Percentiles rank a stretch among this genome's conserved stretches.
phyloP scores from a whole-genome alignment of 2,888 invertebrate genomes.

The Cyclophora punctaria region DNA sequence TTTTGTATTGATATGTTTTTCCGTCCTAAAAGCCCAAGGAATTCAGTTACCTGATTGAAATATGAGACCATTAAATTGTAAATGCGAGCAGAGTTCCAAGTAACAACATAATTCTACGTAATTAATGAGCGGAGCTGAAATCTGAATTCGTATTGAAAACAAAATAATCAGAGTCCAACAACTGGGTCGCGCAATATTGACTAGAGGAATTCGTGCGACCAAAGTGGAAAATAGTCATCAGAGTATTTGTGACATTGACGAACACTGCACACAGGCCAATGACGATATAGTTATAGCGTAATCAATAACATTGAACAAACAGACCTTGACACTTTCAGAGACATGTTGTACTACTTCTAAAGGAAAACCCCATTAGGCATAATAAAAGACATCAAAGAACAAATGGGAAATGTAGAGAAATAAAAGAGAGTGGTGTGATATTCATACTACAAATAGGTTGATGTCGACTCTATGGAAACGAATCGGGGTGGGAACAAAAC shows the following conservation, averaged over 20 bases:
- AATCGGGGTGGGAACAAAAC: constrained; percentile 16
- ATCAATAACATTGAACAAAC: no score
- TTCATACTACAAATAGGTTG: no score
- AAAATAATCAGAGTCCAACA: constrained; percentile 28
- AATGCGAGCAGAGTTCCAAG: neutral
- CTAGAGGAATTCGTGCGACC: constrained; percentile 38
- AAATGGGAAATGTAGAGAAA: no score
- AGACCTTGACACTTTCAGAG: no score
- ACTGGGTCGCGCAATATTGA: constrained; percentile 44
- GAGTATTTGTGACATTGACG: constrained; percentile 38
- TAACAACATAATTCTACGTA: constrained; percentile 4
- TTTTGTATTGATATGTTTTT: no score
- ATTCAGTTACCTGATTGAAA: no score
- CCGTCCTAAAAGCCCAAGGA: no score
- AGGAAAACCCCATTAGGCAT: no score
- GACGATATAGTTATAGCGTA: constrained; percentile 17
- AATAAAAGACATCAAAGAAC: no score
- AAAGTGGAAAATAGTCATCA: constrained; percentile 35
- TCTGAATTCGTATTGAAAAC: constrained; percentile 22
- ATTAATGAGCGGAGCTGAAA: constrained; percentile 7
- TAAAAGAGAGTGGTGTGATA: no score
- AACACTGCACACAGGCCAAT: constrained; percentile 39
- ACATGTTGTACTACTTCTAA: no score
- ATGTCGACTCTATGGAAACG: constrained; percentile 4
- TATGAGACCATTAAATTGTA: no score